A percentile compares a stretch with the other conserved stretches of the same genome.
Evolutionary conservation across 2,888 invertebrate genomes (phyloP).

Genomic region (Patella caerulea): DNA sequence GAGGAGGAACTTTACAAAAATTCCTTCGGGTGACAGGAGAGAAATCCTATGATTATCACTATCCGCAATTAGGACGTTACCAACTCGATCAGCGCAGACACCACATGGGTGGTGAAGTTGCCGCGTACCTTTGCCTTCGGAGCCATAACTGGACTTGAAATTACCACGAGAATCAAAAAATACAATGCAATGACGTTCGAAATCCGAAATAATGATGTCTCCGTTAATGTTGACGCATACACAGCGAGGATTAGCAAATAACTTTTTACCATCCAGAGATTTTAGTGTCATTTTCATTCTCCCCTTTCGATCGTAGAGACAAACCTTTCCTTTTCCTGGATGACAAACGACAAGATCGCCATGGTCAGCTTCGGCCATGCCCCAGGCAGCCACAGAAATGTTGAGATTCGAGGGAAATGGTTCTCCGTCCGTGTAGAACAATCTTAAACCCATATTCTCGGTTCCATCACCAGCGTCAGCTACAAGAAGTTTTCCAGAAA

Average conservation of each 20-base stretch:
- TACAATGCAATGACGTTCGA: constrained; percentile 45
- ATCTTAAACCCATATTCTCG: constrained; percentile 37
- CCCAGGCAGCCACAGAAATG: constrained; percentile 41
- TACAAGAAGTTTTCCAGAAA: constrained; percentile 24
- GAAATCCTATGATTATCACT: constrained; percentile 44
- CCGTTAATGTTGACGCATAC: constrained; percentile 41
- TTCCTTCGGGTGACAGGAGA: constrained; percentile 38
- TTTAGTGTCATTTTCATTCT: constrained; percentile 19
- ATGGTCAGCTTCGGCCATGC: constrained; percentile 34
- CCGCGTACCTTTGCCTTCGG: constrained; percentile 30
- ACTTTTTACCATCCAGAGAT: constrained; percentile 25
- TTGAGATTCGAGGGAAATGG: constrained; percentile 22
- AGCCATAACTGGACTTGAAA: constrained; percentile 37
- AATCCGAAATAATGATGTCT: constrained; percentile 50
- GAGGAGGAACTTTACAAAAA: constrained; percentile 36
- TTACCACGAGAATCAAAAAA: constrained; percentile 38
- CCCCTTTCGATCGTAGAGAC: constrained; percentile 36
- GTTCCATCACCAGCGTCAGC: constrained; percentile 17
- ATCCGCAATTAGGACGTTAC: constrained; percentile 46
- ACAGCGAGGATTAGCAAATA: constrained; percentile 50
- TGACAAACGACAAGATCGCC: constrained; percentile 46
- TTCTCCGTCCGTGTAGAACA: constrained; percentile 37
- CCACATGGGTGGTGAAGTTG: constrained; percentile 46
- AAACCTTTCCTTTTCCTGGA: constrained; percentile 30
- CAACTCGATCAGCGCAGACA: constrained; percentile 37